phyloP scores from a whole-genome alignment of 1,140 invertebrate species.

The Babylonia areolata region DNA sequence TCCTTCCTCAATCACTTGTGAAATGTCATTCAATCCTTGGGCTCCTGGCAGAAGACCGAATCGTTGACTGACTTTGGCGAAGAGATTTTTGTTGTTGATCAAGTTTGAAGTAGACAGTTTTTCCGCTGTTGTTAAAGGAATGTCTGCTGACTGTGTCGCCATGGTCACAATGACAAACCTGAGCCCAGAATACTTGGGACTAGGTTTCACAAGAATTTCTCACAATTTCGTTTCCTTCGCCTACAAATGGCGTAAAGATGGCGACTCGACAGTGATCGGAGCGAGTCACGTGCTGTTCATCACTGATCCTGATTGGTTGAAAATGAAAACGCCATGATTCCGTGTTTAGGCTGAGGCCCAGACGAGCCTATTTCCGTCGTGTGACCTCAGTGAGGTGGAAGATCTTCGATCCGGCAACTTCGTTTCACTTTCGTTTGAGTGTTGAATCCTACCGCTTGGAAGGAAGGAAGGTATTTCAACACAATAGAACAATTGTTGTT shows the following conservation, averaged over 20 bases:
- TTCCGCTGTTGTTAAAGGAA: conserved; percentile 20
- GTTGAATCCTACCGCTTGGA: too few relatives aligned
- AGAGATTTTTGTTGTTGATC: conserved; percentile 56
- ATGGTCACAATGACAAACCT: not conserved
- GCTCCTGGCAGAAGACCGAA: conserved; percentile 60
- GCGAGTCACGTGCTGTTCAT: not conserved
- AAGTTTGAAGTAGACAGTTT: conserved; percentile 42
- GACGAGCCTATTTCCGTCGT: not conserved
- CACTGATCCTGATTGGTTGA: not conserved
- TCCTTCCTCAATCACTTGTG: conserved; percentile 54
- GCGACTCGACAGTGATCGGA: not conserved
- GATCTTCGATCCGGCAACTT: not conserved
- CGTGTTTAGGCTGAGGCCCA: not conserved
- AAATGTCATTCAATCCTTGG: conserved; percentile 63
- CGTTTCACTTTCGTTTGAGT: not conserved
- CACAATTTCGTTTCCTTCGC: not conserved
- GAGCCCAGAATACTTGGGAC: not conserved
- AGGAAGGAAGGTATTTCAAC: too few relatives aligned
- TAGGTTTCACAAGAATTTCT: not conserved
- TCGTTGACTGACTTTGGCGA: conserved; percentile 67
- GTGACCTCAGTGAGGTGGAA: conserved; percentile 1
- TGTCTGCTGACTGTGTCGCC: conserved; percentile 36
- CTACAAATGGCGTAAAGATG: conserved; percentile 15
- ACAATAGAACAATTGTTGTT: too few relatives aligned
- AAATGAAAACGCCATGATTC: not conserved